Evolutionary conservation across 1,140 invertebrate species (phyloP).

Genomic region (Tetraneura akinire): DNA sequence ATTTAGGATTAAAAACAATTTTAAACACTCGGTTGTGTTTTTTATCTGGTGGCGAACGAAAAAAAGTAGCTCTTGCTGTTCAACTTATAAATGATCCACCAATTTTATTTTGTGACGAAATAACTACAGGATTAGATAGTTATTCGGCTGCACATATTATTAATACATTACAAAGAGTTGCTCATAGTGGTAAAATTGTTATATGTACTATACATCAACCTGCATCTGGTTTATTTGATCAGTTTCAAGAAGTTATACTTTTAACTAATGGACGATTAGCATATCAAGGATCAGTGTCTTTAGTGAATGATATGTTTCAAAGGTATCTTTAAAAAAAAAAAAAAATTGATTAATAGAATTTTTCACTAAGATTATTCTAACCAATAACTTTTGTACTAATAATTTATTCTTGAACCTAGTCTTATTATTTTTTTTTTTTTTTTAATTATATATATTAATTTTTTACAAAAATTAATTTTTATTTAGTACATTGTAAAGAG

Average conservation of each 20-base stretch:
- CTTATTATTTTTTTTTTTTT: too few relatives aligned
- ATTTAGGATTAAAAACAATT: constrained; percentile 73
- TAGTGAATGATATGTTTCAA: constrained; percentile 67
- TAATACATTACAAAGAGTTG: constrained; percentile 68
- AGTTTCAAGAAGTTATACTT: constrained; percentile 78
- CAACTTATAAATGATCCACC: constrained; percentile 91
- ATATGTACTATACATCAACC: constrained; percentile 87
- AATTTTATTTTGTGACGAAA: constrained; percentile 93
- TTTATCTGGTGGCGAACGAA: constrained; percentile 84
- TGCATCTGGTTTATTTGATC: constrained; percentile 77
- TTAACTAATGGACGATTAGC: constrained; percentile 77
- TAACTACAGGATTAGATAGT: constrained; percentile 87
- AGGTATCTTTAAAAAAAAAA: constrained; percentile 63
- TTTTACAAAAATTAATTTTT: too few relatives aligned
- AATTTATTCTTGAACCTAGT: too few relatives aligned
- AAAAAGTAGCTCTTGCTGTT: constrained; percentile 80
- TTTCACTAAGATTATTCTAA: too few relatives aligned
- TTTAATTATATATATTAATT: too few relatives aligned
- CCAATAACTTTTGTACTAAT: too few relatives aligned
- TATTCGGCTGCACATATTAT: constrained; percentile 76
- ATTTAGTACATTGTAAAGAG: too few relatives aligned
- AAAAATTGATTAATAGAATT: too few relatives aligned
- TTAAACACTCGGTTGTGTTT: constrained; percentile 76
- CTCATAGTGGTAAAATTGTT: constrained; percentile 71
- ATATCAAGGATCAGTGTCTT: constrained; percentile 68